Evolutionary conservation across 2,888 invertebrate species (phyloP).

Genomic region (Atethmia centrago): DNA sequence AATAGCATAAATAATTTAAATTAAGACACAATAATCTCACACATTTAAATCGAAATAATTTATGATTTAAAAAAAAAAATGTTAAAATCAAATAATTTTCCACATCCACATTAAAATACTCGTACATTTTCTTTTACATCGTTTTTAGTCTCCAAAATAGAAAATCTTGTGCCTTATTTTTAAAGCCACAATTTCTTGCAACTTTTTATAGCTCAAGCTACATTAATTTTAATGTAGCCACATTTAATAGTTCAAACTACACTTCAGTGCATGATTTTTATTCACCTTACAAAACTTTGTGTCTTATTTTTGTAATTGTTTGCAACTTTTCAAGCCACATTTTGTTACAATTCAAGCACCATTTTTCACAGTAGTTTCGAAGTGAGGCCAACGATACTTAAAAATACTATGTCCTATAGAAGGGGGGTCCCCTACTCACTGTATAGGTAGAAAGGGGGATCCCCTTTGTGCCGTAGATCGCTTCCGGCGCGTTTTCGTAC

Average conservation of each 20-base stretch:
- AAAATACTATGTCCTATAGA: slow-evolving; percentile 80
- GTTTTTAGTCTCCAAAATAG: slow-evolving; percentile 15
- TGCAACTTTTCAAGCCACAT: slow-evolving; percentile 16
- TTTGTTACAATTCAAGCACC: slow-evolving; percentile 38
- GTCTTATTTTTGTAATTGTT: no score
- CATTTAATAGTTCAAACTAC: slow-evolving; percentile 12
- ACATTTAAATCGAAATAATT: background rate
- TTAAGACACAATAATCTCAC: background rate
- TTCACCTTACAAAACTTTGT: background rate
- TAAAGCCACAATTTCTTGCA: slow-evolving; percentile 2
- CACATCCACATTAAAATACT: background rate
- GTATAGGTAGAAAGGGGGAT: slow-evolving; percentile 96
- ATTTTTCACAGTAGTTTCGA: slow-evolving; percentile 38
- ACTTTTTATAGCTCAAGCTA: background rate
- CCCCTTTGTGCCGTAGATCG: slow-evolving; percentile 91
- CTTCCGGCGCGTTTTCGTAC: slow-evolving; percentile 93
- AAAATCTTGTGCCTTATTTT: background rate
- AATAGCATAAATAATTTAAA: slow-evolving; percentile 4
- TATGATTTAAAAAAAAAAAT: background rate
- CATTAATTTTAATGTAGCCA: background rate
- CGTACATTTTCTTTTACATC: background rate
- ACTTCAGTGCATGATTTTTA: background rate
- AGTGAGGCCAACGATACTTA: slow-evolving; percentile 60
- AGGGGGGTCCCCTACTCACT: slow-evolving; percentile 92
- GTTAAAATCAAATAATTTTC: background rate